Evolutionary conservation across 2,113 vertebrate genomes (phyloP), one percentile per base, ranked within the genome.

Genomic region (Cephalopholis sonnerati): DNA sequence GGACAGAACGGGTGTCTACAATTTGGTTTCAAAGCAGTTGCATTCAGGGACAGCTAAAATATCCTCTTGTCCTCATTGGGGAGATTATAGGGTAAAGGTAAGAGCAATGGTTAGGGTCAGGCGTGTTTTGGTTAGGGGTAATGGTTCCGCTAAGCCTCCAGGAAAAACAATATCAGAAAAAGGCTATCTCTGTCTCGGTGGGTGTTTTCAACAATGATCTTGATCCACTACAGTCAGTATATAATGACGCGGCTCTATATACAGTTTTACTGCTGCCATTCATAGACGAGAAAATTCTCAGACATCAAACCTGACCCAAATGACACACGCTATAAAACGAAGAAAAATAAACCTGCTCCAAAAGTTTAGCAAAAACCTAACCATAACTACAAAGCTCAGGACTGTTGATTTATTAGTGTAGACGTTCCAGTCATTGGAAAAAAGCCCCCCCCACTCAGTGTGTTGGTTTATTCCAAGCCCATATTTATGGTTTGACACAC

Each of bases 401-500:
- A 71, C 39, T 10, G 20, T 80, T 68, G 68, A 89, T 90, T 88
- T 91, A 91, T 92, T 92, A 82, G 83, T 73, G 61, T 50, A 57
- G 84, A 91, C 55, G 73, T 88, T 90, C 78, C 85, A 88, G 77
- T 86, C 83, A 72, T 44, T 72, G 83, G 69, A 86, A 87, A 84
- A 71, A 69, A n/a, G 22, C 6, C 18, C 63, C 63, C 41, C 44
- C 25, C 27, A 13, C 46, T 25, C 29, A 27, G 58, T 57, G 80
- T 77, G 77, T 53, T 82, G 84, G 77, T 87, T 92, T 91, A 87
- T 80, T 74, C 65, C 39, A 68, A 85, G 67, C 64, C 62, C 69
- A 24, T 85, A 91, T 87, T 93, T 92, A 92, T 77, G 84, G 85
- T 85, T 87, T 80, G 80, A 92, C 73, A 76, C 80, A 83, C 76